Percentiles rank a stretch among this genome's conserved stretches.
phyloP scores from a whole-genome alignment of 1,140 invertebrate species.

The Aphis gossypii region DNA sequence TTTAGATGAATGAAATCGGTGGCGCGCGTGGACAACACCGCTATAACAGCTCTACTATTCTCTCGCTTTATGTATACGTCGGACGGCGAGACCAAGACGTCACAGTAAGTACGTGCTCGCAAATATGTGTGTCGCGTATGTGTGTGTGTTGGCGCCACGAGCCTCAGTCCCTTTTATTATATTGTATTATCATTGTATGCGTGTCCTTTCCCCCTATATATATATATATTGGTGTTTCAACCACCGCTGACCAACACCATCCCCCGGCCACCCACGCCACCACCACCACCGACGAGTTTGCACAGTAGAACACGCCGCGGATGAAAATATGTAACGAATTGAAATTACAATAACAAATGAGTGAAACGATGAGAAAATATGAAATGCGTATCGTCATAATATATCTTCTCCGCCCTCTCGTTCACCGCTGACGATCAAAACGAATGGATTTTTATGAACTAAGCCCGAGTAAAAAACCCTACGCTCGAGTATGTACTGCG shows the following conservation, averaged over 20 bases:
- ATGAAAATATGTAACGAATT: no score
- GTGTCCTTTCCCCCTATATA: neutral
- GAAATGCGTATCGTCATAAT: neutral
- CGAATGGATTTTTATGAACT: neutral
- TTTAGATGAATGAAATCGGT: constrained; percentile 9
- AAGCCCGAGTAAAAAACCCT: no score
- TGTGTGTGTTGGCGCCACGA: constrained; percentile 49
- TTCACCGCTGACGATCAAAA: neutral
- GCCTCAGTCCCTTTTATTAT: neutral
- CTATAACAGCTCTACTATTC: constrained; percentile 3
- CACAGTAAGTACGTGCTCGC: neutral
- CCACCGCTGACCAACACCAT: neutral
- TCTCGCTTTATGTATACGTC: neutral
- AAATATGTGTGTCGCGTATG: neutral
- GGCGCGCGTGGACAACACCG: neutral
- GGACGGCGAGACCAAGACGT: neutral
- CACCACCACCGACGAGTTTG: neutral
- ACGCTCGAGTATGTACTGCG: no score
- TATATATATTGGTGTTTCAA: neutral
- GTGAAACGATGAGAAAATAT: neutral
- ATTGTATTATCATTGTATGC: constrained; percentile 9
- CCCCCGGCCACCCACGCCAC: no score
- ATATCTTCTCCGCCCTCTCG: neutral
- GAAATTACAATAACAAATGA: no score
- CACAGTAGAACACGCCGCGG: no score